Conservation (phyloP, 2,113 vertebrate genomes). For the Proterorhinus semilunaris region DNA sequence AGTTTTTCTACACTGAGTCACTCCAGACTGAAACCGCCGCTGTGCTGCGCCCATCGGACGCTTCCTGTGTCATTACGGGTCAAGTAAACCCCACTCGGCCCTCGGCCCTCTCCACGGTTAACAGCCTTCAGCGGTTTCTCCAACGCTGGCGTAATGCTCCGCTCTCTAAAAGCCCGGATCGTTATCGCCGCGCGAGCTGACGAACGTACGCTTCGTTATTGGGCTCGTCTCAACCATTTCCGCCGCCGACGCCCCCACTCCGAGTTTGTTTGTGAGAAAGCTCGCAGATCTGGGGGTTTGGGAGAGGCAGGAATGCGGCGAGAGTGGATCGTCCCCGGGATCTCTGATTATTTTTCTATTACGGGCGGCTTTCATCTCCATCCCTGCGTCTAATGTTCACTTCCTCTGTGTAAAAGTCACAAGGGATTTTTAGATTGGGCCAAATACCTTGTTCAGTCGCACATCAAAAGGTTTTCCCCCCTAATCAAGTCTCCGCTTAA, state of each 20-base stretch:
- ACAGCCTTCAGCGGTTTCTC: slow-evolving; percentile 1
- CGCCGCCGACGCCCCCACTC: slow-evolving; percentile 8
- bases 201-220: slow-evolving; percentile 13
- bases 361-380: slow-evolving; percentile 53
- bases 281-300: slow-evolving; percentile 1
- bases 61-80: background rate
- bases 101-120: too few relatives aligned
- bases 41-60: background rate
- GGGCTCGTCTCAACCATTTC: slow-evolving; percentile 36
- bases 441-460: slow-evolving; percentile 21
- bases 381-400: slow-evolving; percentile 53
- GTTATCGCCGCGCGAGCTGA: slow-evolving; percentile 30
- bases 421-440: slow-evolving; percentile 25
- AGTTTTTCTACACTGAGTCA: slow-evolving; percentile 16
- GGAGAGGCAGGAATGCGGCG: slow-evolving; percentile 28
- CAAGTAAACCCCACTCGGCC: background rate
- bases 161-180: background rate
- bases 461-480: slow-evolving; percentile 25
- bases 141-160: background rate
- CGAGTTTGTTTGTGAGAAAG: slow-evolving; percentile 23
- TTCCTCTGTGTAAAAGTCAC: slow-evolving; percentile 37
- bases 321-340: slow-evolving; percentile 42
- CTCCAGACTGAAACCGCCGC: slow-evolving; percentile 14
- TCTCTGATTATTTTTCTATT: slow-evolving; percentile 53
- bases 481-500: background rate